Base-by-base conservation (phyloP, 1,140 invertebrate genomes). In the Leptinotarsa defecta region DNA sequence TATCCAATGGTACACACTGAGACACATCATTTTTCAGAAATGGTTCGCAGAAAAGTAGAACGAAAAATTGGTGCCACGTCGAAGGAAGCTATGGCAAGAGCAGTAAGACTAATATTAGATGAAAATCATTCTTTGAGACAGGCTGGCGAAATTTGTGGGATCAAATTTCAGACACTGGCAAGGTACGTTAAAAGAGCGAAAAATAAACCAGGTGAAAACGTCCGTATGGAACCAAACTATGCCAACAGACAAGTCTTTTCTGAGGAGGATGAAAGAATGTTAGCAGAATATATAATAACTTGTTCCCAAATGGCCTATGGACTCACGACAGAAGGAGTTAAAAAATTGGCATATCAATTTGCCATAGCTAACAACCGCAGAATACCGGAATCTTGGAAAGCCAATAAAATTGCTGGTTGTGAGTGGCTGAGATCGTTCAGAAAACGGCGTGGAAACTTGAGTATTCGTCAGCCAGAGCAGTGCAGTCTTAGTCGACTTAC, bases 301-400 rank as follows among this genome's bases (percentile, higher is more conserved):
- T 52, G 17, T 52, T 52, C 13, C 49, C 49, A 15, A 15, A 52
- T 52, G 49, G 49, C 49, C 49, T 52, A 52, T 52, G 49, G 49
- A 52, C 49, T 52, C 49, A 52, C 49, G 49, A 52, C 49, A 52
- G 49, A 52, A 52, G 17, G 49, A 13, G 49, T 52, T 15, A 52
- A 52, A 52, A 52, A 52, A 52, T 15, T 52, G 49, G 49, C 49
- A 15, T 52, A 52, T 52, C 49, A 52, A 52, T 52, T 15, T 52
- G 13, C 49, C 49, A 15, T 52, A n/a, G 49, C 49, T 52, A 52
- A 52, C 49, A 52, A 52, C 49, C 49, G 49, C 49, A 52, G 49
- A 52, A 52, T 52, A 52, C 49, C 49, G 49, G 49, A 52, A 52
- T 52, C 49, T 52, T 52, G 49, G 49, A 52, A 52, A 52, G 49